Conservation (phyloP, 2,888 invertebrate species). For the Eupithecia tripunctaria region DNA sequence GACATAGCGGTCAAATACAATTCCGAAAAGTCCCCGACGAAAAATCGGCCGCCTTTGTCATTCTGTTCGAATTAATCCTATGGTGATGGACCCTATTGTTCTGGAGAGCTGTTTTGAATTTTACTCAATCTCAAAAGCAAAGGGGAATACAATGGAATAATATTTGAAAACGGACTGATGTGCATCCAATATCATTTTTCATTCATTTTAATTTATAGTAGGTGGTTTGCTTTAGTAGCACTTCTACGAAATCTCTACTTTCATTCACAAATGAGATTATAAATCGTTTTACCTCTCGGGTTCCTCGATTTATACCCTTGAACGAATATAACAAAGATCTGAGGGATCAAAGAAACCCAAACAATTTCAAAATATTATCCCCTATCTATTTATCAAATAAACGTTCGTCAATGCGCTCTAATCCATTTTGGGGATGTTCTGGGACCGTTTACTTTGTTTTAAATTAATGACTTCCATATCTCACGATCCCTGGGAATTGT, state of each 20-base stretch:
- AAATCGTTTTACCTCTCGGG: constrained; percentile 29
- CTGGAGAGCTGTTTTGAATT: not conserved
- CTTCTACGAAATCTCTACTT: constrained; percentile 10
- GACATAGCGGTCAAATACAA: constrained; percentile 27
- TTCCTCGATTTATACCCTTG: constrained; percentile 20
- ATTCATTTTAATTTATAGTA: not conserved
- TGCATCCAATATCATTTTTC: no score
- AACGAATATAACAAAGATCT: constrained; percentile 29
- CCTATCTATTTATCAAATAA: constrained; percentile 59
- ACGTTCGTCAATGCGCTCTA: constrained; percentile 61
- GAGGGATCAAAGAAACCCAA: constrained; percentile 40
- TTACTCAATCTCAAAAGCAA: not conserved
- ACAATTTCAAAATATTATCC: constrained; percentile 54
- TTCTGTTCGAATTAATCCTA: not conserved
- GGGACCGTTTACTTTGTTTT: constrained; percentile 70
- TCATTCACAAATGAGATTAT: constrained; percentile 24
- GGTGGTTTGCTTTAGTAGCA: not conserved
- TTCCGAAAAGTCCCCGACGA: constrained; percentile 21
- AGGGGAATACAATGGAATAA: not conserved
- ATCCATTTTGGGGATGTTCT: constrained; percentile 62
- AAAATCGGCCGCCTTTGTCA: constrained; percentile 1
- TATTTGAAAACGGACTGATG: not conserved
- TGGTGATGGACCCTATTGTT: constrained; percentile 6
- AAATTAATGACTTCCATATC: constrained; percentile 70
- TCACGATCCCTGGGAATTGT: constrained; percentile 68